Evolutionary conservation across 2,888 invertebrate species (phyloP).

Genomic region (Anorthoa munda): DNA sequence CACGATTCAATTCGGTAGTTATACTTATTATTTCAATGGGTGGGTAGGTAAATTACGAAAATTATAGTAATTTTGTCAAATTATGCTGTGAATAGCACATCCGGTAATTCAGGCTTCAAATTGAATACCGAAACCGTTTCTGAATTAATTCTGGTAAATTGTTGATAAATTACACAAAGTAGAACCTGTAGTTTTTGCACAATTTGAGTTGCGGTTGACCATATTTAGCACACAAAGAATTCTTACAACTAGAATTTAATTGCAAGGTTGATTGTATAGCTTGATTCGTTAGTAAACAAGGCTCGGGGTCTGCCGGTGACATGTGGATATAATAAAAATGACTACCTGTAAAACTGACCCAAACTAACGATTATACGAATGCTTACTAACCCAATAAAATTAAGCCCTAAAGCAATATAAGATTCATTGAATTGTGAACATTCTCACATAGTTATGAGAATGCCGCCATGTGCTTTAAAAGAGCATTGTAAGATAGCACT

Average conservation of each 20-base stretch:
- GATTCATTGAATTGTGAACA: not conserved
- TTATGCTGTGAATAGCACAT: slow-evolving; percentile 31
- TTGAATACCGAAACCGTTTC: slow-evolving; percentile 6
- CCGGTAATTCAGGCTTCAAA: slow-evolving; percentile 43
- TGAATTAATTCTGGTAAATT: slow-evolving; percentile 5
- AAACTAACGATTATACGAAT: not conserved
- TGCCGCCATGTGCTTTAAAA: not conserved
- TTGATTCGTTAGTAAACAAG: not conserved
- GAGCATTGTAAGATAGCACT: not conserved
- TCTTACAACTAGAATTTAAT: not conserved
- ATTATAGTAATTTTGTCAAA: slow-evolving; percentile 44
- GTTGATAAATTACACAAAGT: slow-evolving; percentile 4
- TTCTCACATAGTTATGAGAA: not conserved
- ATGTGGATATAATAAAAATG: not conserved
- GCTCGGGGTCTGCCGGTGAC: not conserved
- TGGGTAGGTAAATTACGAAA: not conserved
- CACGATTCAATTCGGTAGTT: slow-evolving; percentile 10
- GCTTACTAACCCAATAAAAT: not conserved
- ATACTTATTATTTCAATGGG: slow-evolving; percentile 13
- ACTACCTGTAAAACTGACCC: not conserved
- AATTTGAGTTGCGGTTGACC: not conserved
- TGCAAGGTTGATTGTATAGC: not conserved
- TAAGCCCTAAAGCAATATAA: not conserved
- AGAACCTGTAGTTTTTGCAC: not conserved
- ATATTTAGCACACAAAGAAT: not conserved